phyloP scores from a whole-genome alignment of 2,797 vertebrate species.

The Myripristis jacobus region DNA sequence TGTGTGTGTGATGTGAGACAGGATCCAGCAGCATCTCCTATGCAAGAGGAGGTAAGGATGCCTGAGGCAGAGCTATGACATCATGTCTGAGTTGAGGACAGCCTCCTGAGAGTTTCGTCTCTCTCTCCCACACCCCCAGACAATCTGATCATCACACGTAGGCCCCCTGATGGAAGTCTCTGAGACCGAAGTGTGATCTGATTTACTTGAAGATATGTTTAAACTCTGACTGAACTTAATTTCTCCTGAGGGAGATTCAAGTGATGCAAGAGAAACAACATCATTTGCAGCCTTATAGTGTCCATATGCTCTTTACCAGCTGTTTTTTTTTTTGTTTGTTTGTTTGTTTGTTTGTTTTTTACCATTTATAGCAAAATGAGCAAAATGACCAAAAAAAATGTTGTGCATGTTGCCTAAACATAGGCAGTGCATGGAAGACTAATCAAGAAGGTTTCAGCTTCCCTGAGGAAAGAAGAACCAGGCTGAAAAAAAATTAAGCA shows the following conservation, averaged over 20 bases:
- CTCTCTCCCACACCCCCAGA: slow-evolving; percentile 24
- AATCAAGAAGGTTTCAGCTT: too few species aligned
- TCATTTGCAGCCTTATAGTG: too few species aligned
- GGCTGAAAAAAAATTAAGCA: slow-evolving; percentile 12
- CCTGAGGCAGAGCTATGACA: slow-evolving; percentile 46
- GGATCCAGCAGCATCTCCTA: slow-evolving; percentile 43
- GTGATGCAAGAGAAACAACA: neutral
- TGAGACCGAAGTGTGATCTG: slow-evolving; percentile 24
- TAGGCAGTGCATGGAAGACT: too few species aligned
- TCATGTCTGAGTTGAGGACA: slow-evolving; percentile 45
- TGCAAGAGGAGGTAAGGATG: slow-evolving; percentile 43
- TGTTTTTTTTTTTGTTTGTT: too few species aligned
- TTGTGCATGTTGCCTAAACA: too few species aligned
- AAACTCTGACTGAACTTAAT: too few species aligned
- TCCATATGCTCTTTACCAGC: too few species aligned
- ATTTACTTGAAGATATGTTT: slow-evolving; percentile 41
- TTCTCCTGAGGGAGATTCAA: neutral
- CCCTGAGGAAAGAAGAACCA: too few species aligned
- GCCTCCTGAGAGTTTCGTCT: slow-evolving; percentile 25
- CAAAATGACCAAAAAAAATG: too few species aligned
- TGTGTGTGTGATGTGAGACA: slow-evolving; percentile 19
- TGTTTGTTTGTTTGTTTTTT: too few species aligned
- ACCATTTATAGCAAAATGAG: too few species aligned
- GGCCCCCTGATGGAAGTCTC: slow-evolving; percentile 40
- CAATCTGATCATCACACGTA: neutral